Evolutionary conservation across 37 sponge, comb jelly and placozoan species (phyloP).

Genomic region (Ianthella basta): DNA sequence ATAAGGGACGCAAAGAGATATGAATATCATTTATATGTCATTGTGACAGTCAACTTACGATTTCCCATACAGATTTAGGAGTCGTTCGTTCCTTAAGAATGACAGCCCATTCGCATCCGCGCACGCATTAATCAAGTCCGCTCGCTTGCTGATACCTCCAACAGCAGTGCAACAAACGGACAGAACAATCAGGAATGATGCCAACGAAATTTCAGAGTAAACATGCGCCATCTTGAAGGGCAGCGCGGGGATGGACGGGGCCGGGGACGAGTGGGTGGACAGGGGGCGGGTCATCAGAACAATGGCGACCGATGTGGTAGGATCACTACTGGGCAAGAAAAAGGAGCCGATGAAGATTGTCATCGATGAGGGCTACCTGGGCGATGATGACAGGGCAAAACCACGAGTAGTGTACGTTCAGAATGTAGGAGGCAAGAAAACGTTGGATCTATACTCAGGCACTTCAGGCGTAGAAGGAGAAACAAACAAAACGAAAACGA

Average conservation of each 20-base stretch:
- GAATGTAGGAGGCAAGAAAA: conserved; percentile 63
- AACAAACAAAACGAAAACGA: neutral
- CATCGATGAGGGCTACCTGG: neutral
- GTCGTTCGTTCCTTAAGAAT: neutral
- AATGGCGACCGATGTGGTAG: neutral
- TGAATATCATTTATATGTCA: too few species aligned
- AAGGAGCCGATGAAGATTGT: neutral
- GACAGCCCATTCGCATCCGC: neutral
- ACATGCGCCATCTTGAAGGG: too few species aligned
- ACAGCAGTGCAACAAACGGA: too few species aligned
- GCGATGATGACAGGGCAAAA: neutral
- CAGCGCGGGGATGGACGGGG: neutral
- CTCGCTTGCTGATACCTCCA: too few species aligned
- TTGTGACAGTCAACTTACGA: too few species aligned
- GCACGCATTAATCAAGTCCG: too few species aligned
- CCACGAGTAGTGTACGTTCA: conserved; percentile 61
- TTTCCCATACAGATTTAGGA: neutral
- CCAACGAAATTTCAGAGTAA: too few species aligned
- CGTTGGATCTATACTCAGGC: conserved; percentile 77
- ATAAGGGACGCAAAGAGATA: too few species aligned
- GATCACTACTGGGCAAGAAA: too few species aligned
- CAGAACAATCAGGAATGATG: too few species aligned
- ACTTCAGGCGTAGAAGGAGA: neutral
- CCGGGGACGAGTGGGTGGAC: too few species aligned
- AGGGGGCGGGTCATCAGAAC: too few species aligned